Evolutionary conservation across 2,113 vertebrate genomes (phyloP), one percentile per base, ranked within the genome.

Genomic region (Trogon surrucura): DNA sequence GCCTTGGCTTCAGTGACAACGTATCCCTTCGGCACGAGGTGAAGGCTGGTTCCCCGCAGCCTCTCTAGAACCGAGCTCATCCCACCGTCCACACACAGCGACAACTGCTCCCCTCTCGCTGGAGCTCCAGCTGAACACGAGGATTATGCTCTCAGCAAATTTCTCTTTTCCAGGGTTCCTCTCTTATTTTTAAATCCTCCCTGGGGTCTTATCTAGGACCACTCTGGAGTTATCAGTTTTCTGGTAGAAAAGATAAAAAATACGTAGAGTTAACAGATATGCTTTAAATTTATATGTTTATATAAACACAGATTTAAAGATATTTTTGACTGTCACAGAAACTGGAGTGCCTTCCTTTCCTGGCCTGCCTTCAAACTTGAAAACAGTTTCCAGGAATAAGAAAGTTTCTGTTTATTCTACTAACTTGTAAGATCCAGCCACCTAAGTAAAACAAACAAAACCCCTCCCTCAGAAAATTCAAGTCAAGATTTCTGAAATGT

Each of bases 51-150:
- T 73, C 50, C 66, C 34, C 0, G 1, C 5, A 41, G 67, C 26
- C 70, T 10, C 29, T 45, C 53, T 3, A 69, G 66, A 32, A 36
- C 69, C 16, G 5, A 34, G 45, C 26, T 77, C 5, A 0, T 72
- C 71, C 53, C 13, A 34, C 25, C 0, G 0, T 15, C 69, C 4
- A 2, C 73, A 41, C 45, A 19, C 57, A 51, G 65, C 1, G 2
- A 38, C 56, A 47, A 23, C 57, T 73, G 77, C 56, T 71, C 25
- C 17, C 20, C 21, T 71, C 70, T 85, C 0, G 1, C 13, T 25
- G 23, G 58, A 65, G 50, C 11, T 64, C 36, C 36, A 45, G 64
- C 16, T 45, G 13, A 85, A 80, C 14, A 73, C 36, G 51, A 87
- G 22, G 13, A 27, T 32, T 75, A 27, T 0, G 1, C 16, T 41